phyloP scores from a whole-genome alignment of 2,113 vertebrate genomes.

The Alces alces region DNA sequence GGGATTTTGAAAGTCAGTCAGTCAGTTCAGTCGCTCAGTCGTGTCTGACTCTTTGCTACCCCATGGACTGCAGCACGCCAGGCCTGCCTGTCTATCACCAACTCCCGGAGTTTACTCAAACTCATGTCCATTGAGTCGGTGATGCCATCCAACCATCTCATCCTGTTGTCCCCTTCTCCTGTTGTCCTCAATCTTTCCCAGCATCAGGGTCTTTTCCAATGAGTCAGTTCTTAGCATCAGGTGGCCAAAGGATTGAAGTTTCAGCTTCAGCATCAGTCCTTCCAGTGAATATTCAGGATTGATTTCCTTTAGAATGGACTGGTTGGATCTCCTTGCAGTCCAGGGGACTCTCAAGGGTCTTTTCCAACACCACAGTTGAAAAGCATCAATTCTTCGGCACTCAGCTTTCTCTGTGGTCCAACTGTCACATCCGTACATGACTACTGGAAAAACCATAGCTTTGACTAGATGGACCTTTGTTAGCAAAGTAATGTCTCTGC shows the following conservation, averaged over 20 bases:
- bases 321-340: not conserved
- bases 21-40: not conserved
- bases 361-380: not conserved
- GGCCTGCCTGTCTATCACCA: not conserved
- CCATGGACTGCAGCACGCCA: not conserved
- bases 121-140: not conserved
- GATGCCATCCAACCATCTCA: not conserved
- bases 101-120: not conserved
- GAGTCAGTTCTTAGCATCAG: not conserved
- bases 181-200: not conserved
- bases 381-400: not conserved
- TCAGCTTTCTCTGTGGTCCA: not conserved
- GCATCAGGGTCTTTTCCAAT: not conserved
- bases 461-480: not conserved
- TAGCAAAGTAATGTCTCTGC: not conserved
- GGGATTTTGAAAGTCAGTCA: not conserved
- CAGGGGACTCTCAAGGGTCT: not conserved
- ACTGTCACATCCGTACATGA: not conserved
- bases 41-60: not conserved
- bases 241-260: not conserved
- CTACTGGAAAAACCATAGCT: not conserved
- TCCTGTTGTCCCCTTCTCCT: not conserved
- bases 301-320: not conserved
- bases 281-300: not conserved
- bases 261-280: not conserved